phyloP scores from a whole-genome alignment of 2,113 vertebrate genomes.

The Danio rerio region DNA sequence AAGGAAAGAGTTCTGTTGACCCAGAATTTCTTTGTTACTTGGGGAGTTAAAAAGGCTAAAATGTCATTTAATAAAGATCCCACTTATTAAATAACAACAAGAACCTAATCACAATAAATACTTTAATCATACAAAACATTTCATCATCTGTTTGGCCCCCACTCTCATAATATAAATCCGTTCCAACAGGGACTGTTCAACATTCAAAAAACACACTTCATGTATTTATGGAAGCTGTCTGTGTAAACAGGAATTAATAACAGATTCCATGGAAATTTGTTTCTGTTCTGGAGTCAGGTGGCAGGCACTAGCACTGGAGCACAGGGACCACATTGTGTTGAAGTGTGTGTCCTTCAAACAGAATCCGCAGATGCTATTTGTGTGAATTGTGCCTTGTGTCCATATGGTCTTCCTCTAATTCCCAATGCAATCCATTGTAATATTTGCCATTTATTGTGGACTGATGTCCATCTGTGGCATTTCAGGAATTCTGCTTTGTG shows the following conservation, averaged over 20 bases:
- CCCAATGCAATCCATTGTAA: slow-evolving; percentile 14
- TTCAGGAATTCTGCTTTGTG: slow-evolving; percentile 30
- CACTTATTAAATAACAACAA: slow-evolving; percentile 3
- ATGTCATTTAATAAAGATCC: neutral
- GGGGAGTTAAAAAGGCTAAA: slow-evolving; percentile 18
- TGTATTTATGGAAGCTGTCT: neutral
- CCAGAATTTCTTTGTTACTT: slow-evolving; percentile 17
- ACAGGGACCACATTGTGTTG: slow-evolving; percentile 36
- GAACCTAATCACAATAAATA: neutral
- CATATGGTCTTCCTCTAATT: slow-evolving; percentile 8
- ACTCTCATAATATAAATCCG: neutral
- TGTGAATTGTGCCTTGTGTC: slow-evolving; percentile 4
- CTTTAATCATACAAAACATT: neutral
- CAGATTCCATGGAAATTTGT: neutral
- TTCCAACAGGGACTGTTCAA: neutral
- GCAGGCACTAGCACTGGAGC: neutral
- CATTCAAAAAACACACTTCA: slow-evolving; percentile 3
- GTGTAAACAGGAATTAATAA: neutral
- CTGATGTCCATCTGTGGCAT: neutral
- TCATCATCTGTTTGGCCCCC: neutral
- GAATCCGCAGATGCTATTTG: slow-evolving; percentile 49
- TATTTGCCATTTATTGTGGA: slow-evolving; percentile 23
- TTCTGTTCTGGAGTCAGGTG: slow-evolving; percentile 31
- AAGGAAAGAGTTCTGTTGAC: neutral
- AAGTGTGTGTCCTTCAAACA: slow-evolving; percentile 21